These are phyloP conservation scores for Epirrita christyi DNA, from an alignment of 2,888 invertebrate species.

Conservation along the genomic window DNA sequence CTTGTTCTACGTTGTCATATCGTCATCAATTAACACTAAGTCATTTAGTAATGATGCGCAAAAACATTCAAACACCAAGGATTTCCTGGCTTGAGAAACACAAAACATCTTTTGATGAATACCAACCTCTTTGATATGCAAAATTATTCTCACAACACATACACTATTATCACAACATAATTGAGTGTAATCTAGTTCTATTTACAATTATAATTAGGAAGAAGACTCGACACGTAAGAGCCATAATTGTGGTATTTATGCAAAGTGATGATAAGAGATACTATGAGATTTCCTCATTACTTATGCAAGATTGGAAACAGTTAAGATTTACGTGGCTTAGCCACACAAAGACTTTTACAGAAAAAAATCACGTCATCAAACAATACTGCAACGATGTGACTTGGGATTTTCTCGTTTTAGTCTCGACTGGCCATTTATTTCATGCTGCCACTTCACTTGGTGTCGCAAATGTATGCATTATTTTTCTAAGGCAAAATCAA, in stretches of 20 bases:
- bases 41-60: neutral
- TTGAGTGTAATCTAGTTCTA: constrained; percentile 18
- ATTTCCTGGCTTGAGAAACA: neutral
- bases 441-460: too few species aligned
- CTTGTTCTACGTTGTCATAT: neutral
- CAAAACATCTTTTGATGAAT: constrained; percentile 3
- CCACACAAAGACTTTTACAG: neutral
- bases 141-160: constrained; percentile 8
- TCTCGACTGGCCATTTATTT: too few species aligned
- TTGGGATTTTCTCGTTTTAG: too few species aligned
- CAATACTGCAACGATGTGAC: neutral
- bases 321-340: neutral
- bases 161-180: constrained; percentile 16
- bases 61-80: neutral
- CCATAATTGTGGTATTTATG: constrained; percentile 28
- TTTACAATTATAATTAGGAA: constrained; percentile 29
- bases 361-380: neutral
- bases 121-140: constrained; percentile 11
- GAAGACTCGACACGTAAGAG: constrained; percentile 23
- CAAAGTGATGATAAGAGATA: constrained; percentile 24
- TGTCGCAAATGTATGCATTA: too few species aligned
- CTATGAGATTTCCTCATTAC: constrained; percentile 17
- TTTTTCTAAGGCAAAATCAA: too few species aligned
- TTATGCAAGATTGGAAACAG: constrained; percentile 8
- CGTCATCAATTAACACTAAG: neutral